Base-by-base conservation (phyloP, 1,140 invertebrate genomes). In the Diorhabda carinulata region DNA sequence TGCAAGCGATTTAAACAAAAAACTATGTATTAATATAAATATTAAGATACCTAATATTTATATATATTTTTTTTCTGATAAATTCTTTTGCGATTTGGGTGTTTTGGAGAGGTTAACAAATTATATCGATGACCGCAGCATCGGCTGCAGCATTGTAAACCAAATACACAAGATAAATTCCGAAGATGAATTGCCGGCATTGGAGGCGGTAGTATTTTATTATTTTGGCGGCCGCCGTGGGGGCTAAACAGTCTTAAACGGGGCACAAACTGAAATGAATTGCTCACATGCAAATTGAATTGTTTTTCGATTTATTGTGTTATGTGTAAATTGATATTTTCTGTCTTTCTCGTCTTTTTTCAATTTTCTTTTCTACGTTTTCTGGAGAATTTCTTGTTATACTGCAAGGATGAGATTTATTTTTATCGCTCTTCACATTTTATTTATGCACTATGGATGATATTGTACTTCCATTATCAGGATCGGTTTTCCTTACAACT, bases 201-300 rank as follows among this genome's bases (percentile, higher is more conserved):
- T n/a, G 47, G 6, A 52, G 47, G 6, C 63, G 25, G 63, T 47
- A 8, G 10, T 64, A 64, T 64, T 64, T 64, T 64, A 64, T 64
- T 64, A 57, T 64, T 64, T 64, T 64, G 63, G 52, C 63, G 6
- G 47, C 2, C n/a, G 47, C 47, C 47, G 47, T n/a, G 6, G 47
- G 6, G 6, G n/a, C 47, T 9, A 44, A 64, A 40, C 63, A 47
- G 44, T 64, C 63, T 64, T 64, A 57, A 64, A 57, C 63, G 41
- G 10, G 63, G 63, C 63, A 64, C 63, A 64, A 64, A 64, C 63
- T 64, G 63, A 64, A 64, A 64, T 64, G 63, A 64, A 64, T 64
- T 25, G 63, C 47, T 64, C 63, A 47, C 63, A 64, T 64, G 63
- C 47, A 64, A 64, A 64, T 64, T 47, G 63, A 64, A 64, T 64